These are phyloP conservation scores for Drosophila diplacantha DNA, from an alignment of 2,888 invertebrate genomes.

Conservation along the genomic window DNA sequence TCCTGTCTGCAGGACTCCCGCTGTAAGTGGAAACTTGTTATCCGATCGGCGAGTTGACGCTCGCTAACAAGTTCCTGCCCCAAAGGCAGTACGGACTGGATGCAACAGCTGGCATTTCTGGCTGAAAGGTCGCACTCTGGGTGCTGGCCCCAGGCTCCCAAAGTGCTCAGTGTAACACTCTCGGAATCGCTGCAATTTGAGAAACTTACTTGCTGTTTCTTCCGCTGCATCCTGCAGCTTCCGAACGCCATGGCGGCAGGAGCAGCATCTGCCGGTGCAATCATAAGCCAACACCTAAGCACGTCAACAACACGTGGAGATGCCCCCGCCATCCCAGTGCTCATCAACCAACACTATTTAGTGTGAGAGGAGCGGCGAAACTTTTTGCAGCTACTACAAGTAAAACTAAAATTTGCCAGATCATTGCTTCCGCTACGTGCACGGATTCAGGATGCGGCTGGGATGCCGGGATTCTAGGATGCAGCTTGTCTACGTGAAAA, in stretches of 20 bases:
- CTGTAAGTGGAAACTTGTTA: constrained; percentile 25
- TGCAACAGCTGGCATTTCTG: constrained; percentile 34
- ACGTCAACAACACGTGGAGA: constrained; percentile 63
- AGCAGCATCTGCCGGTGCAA: constrained; percentile 56
- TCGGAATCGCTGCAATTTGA: constrained; percentile 65
- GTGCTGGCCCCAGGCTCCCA: constrained; percentile 34
- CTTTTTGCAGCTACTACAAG: constrained; percentile 63
- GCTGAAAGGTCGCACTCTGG: constrained; percentile 7
- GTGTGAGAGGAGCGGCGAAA: constrained; percentile 55
- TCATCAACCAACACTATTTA: constrained; percentile 64
- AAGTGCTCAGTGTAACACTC: constrained; percentile 57
- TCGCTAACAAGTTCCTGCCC: constrained; percentile 28
- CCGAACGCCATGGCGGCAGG: constrained; percentile 27
- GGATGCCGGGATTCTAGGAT: constrained; percentile 5
- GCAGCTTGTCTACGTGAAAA: constrained; percentile 14
- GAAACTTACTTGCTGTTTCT: constrained; percentile 71
- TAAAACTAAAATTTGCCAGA: constrained; percentile 70
- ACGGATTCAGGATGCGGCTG: constrained; percentile 53
- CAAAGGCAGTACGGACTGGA: constrained; percentile 2
- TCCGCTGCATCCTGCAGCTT: constrained; percentile 50
- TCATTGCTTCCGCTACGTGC: constrained; percentile 70
- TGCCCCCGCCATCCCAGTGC: constrained; percentile 15
- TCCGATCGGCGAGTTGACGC: constrained; percentile 34
- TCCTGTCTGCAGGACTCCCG: not conserved
- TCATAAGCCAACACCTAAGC: constrained; percentile 71